Percentiles rank a stretch among this genome's conserved stretches.
Evolutionary conservation across 2,888 invertebrate genomes (phyloP).

Genomic region (Lasioglossum marginatum): DNA sequence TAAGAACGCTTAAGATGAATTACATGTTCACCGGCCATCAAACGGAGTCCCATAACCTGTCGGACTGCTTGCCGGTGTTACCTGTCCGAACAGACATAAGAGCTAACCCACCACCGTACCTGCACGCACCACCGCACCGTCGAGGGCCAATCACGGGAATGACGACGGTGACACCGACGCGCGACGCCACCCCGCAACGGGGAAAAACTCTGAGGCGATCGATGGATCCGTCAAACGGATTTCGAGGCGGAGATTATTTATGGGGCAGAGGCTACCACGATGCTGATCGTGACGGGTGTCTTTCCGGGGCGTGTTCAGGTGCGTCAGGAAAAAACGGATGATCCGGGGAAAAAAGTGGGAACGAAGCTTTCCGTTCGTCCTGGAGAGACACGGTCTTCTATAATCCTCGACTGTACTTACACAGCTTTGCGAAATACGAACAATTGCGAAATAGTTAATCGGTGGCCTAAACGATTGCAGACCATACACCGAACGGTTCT

Average conservation of each 20-base stretch:
- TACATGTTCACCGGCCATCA: constrained; percentile 70
- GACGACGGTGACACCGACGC: constrained; percentile 57
- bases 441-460: not conserved
- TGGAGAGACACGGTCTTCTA: not conserved
- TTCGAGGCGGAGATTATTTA: constrained; percentile 69
- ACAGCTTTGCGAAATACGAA: too few relatives aligned
- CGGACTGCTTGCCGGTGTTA: constrained; percentile 58
- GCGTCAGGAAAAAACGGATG: not conserved
- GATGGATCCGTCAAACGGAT: constrained; percentile 69
- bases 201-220: constrained; percentile 58
- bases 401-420: not conserved
- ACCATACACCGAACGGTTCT: not conserved
- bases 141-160: constrained; percentile 14
- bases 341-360: not conserved
- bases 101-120: constrained; percentile 35
- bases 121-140: constrained; percentile 49
- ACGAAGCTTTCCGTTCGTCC: not conserved
- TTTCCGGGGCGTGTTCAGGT: constrained; percentile 18
- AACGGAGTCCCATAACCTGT: constrained; percentile 66
- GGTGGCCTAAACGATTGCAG: not conserved
- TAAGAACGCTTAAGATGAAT: constrained; percentile 28
- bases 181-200: constrained; percentile 41
- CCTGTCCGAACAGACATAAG: constrained; percentile 49
- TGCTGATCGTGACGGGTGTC: constrained; percentile 26
- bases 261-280: constrained; percentile 37